phyloP scores from a whole-genome alignment of 2,113 vertebrate species.

The Naja naja region DNA sequence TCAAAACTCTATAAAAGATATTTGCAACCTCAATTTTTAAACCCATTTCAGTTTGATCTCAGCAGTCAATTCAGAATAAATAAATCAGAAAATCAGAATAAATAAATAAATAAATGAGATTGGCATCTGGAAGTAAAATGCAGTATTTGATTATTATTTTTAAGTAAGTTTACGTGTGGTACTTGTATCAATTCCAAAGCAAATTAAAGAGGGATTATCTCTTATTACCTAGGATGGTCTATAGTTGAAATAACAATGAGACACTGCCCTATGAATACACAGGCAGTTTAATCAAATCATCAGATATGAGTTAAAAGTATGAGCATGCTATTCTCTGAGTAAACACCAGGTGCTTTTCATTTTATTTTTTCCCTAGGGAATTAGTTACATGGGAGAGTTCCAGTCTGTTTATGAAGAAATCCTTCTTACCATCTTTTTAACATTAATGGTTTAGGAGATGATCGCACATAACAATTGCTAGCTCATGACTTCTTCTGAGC shows the following conservation, averaged over 20 bases:
- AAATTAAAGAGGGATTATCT: not conserved
- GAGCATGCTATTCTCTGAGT: not conserved
- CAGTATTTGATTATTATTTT: not conserved
- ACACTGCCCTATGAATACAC: not conserved
- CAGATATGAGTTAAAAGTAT: not conserved
- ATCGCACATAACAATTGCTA: not conserved
- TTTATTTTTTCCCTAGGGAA: slow-evolving; percentile 13
- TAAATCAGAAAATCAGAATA: too few relatives aligned
- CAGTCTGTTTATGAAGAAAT: slow-evolving; percentile 7
- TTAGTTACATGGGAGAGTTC: not conserved
- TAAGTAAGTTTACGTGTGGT: not conserved
- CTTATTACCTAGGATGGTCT: not conserved
- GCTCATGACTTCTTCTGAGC: not conserved
- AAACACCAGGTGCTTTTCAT: slow-evolving; percentile 7
- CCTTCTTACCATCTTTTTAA: not conserved
- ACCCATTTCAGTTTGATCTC: not conserved
- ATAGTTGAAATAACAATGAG: not conserved
- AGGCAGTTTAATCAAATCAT: not conserved
- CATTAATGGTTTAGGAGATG: not conserved
- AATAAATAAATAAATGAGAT: not conserved
- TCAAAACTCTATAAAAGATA: not conserved
- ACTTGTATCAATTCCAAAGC: not conserved
- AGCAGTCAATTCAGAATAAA: not conserved
- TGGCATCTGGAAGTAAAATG: not conserved
- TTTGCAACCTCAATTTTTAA: not conserved